Evolutionary conservation across 2,113 vertebrate genomes (phyloP), one percentile per base, ranked within the genome.

Genomic region (Rhabdornis inornatus): DNA sequence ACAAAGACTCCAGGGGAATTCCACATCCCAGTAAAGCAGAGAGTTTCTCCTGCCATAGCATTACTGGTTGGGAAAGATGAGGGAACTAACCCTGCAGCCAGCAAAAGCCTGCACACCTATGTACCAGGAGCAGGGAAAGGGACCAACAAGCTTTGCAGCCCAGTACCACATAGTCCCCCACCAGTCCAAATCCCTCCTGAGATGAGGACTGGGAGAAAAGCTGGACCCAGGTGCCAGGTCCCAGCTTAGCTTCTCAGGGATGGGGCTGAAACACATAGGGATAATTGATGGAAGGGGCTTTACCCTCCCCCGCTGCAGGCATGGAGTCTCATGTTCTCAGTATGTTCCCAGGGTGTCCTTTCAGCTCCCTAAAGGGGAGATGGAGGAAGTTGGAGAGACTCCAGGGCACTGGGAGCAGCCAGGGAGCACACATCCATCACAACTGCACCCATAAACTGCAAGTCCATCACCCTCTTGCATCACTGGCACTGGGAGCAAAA

Each of bases 161-260:
- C 42, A 37, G 21, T 42, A 28, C 40, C 1, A 1, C 42, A 20
- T 0, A 47, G 28, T 25, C 22, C 50, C 27, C 3, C 65, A 75
- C 6, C 18, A 59, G 39, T 42, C 33, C 61, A 5, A 64, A 6
- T 10, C n/a, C 20, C 42, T 72, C 42, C 20, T 5, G 44, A 91
- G 31, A 27, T 1, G 8, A 63, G 45, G 7, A 72, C 0, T 23
- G 17, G 15, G 59, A 68, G 9, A n/a, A 49, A 59, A 77, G 49
- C 74, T 16, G 81, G 61, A 42, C 76, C 42, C 35, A 65, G 37
- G 35, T 11, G 5, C 13, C 64, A 44, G 35, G 45, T 69, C 27
- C 59, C 45, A 88, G n/a, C 30, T 24, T 1, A 39, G 39, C 27
- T 85, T 35, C 69, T 52, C 4, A 2, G 44, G 60, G 37, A 40